Base-by-base conservation (phyloP, 2,113 vertebrate genomes). In the Corythaeola cristata region DNA sequence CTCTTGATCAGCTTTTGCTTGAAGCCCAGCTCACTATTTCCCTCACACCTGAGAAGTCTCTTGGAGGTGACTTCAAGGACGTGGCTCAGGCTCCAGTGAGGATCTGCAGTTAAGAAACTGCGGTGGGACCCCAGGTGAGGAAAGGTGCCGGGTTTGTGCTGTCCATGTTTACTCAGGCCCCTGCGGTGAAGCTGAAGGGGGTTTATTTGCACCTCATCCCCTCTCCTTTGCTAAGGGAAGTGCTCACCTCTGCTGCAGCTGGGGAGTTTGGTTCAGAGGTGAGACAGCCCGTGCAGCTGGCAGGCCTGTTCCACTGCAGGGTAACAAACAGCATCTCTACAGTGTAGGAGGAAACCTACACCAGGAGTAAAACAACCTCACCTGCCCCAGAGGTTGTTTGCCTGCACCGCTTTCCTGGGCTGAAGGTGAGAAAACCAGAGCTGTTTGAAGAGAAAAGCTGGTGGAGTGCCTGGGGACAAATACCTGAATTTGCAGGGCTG, bases 1-100 rank as follows among this genome's bases (percentile, higher is more conserved):
- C 82, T 82, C 92, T 79, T 76, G 66, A 82, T 94, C 95, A 85
- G 92, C 94, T 95, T 93, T 35, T 85, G 35, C 82, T 35, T 69
- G 78, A 68, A 68, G 77, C 37, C 44, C 8, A 1, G 69, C 69
- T 88, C 62, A 24, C 81, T 11, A 2, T 72, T 76, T 92, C 58
- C 50, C 49, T 82, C 55, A 83, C 88, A 85, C 74, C 56, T 73
- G 90, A 5, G 4, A 91, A 81, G 66, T 52, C 89, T 71, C 86
- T 58, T 26, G 21, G 62, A 83, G 24, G 45, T 0, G 1, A n/a
- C 58, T 85, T 49, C 35, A 60, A 83, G 75, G 87, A 33, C 35
- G 1, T 0, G 5, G 41, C 52, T 87, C 7, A 11, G 3, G 53
- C 73, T 75, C 30, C 72, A 39, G 74, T 2, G 1, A 12, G 23